phyloP scores from a whole-genome alignment of 2,888 invertebrate species.

The Platycnemis pennipes region DNA sequence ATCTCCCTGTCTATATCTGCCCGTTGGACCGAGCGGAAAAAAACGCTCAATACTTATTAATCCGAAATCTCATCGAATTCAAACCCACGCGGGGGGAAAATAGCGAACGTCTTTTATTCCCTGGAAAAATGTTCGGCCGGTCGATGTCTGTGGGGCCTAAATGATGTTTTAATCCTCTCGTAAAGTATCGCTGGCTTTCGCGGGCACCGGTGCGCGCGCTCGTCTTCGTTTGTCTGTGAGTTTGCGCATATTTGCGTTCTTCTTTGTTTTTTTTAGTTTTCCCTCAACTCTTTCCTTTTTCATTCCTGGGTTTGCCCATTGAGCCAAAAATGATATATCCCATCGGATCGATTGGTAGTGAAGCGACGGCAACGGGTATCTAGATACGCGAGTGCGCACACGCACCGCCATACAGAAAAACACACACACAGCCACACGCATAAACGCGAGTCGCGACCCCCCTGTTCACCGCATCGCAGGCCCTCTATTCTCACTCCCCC shows the following conservation, averaged over 20 bases:
- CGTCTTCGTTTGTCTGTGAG: background rate
- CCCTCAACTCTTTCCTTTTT: background rate
- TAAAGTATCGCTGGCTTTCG: background rate
- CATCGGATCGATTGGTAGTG: background rate
- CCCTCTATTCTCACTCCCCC: background rate
- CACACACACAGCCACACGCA: background rate
- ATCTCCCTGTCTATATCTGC: background rate
- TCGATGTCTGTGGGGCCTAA: background rate
- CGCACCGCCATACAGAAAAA: background rate
- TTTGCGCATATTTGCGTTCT: background rate
- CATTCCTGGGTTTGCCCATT: background rate
- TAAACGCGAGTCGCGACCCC: background rate
- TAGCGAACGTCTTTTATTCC: background rate
- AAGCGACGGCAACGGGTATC: background rate
- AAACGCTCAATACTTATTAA: background rate
- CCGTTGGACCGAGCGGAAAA: background rate
- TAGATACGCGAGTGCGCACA: background rate
- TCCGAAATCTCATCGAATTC: background rate
- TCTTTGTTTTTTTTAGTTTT: background rate
- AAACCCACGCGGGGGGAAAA: background rate
- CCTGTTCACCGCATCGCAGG: background rate
- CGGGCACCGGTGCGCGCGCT: background rate
- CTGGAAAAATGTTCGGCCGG: background rate
- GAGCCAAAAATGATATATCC: constrained; percentile 28
- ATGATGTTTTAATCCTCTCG: background rate